phyloP scores from a whole-genome alignment of 2,113 vertebrate genomes.

The Gobio gobio region DNA sequence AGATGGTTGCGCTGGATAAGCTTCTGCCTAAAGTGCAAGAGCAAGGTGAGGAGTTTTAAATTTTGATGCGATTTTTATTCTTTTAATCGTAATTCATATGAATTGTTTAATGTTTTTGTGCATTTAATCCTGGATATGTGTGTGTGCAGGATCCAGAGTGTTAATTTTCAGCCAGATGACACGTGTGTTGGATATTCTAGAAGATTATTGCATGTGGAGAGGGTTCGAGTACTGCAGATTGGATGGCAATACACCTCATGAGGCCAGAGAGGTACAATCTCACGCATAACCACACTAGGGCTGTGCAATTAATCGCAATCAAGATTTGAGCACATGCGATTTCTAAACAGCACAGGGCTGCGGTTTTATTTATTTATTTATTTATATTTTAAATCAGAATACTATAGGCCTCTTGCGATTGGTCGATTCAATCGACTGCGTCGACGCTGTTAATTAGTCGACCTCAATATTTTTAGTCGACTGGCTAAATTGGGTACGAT shows the following conservation, averaged over 20 bases:
- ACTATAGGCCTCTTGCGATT: no score
- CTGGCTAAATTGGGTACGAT: no score
- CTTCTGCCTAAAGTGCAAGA: constrained; percentile 85
- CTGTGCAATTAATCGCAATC: no score
- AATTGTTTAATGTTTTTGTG: constrained; percentile 4
- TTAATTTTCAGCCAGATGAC: constrained; percentile 92
- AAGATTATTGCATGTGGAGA: constrained; percentile 92
- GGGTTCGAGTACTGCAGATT: constrained; percentile 88
- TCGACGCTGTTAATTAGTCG: no score
- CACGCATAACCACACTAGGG: not conserved
- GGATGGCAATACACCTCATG: constrained; percentile 88
- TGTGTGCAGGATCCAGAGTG: constrained; percentile 81
- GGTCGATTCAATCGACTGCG: no score
- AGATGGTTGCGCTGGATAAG: constrained; percentile 89
- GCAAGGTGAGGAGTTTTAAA: constrained; percentile 75
- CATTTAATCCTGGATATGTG: not conserved
- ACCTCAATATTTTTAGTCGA: no score
- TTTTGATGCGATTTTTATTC: not conserved
- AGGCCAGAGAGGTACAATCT: constrained; percentile 83
- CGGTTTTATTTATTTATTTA: no score
- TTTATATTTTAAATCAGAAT: no score
- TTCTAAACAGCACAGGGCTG: no score
- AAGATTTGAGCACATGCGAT: no score
- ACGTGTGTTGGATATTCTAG: constrained; percentile 86
- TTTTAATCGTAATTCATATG: not conserved